Evolutionary conservation across 2,888 invertebrate genomes (phyloP).

Genomic region (Thymelicus lineola): DNA sequence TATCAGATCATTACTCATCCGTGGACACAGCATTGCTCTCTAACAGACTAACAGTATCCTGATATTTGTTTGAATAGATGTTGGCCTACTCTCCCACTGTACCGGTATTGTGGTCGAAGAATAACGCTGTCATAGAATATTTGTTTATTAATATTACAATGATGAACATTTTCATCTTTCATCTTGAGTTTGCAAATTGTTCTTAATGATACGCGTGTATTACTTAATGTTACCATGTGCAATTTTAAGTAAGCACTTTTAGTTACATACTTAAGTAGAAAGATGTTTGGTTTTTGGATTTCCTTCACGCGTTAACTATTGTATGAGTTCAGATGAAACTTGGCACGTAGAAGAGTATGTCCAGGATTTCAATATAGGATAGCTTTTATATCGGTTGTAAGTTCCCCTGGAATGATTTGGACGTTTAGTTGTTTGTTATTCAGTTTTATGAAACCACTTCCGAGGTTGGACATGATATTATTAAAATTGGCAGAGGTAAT

Average conservation of each 20-base stretch:
- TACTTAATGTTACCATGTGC: neutral
- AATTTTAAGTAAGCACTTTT: neutral
- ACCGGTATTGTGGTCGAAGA: conserved; percentile 40
- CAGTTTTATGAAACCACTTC: too few relatives aligned
- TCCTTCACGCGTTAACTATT: too few relatives aligned
- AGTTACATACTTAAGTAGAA: too few relatives aligned
- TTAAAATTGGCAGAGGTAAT: too few relatives aligned
- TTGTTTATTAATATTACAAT: neutral
- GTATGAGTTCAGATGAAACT: too few relatives aligned
- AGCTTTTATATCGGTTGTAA: too few relatives aligned
- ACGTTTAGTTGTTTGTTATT: too few relatives aligned
- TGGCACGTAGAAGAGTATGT: too few relatives aligned
- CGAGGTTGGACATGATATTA: too few relatives aligned
- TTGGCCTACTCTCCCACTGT: conserved; percentile 42
- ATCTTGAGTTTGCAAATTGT: neutral
- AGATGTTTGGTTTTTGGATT: too few relatives aligned
- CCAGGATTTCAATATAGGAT: too few relatives aligned
- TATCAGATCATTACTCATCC: conserved; percentile 35
- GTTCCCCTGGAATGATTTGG: too few relatives aligned
- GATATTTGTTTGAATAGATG: conserved; percentile 44
- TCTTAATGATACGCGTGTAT: neutral
- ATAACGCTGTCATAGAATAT: conserved; percentile 15
- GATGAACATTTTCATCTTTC: neutral
- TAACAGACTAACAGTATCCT: conserved; percentile 45
- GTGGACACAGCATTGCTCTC: conserved; percentile 17